These are phyloP conservation scores for Drosophila arawakana DNA, from an alignment of 1,140 invertebrate species.

Conservation along the genomic window DNA sequence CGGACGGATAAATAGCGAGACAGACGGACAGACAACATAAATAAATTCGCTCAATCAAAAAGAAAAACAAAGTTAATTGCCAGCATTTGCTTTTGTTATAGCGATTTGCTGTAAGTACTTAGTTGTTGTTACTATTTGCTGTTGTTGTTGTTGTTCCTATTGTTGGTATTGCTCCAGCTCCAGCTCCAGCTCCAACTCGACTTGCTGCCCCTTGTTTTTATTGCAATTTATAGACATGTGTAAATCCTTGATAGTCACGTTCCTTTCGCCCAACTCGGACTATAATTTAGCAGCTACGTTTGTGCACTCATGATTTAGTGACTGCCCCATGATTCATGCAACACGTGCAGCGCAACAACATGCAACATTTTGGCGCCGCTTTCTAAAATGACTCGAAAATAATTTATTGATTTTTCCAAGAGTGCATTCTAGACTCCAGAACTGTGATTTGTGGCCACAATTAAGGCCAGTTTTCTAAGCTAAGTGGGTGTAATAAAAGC, in stretches of 20 bases:
- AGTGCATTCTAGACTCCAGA: neutral
- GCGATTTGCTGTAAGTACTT: conserved; percentile 1
- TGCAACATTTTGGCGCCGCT: conserved; percentile 24
- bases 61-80: conserved; percentile 62
- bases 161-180: conserved; percentile 18
- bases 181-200: conserved; percentile 27
- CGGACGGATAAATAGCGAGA: conserved; percentile 10
- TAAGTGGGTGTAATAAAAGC: no score
- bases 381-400: conserved; percentile 39
- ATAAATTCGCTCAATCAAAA: conserved; percentile 74
- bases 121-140: conserved; percentile 8
- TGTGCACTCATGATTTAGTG: conserved; percentile 67
- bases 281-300: conserved; percentile 36
- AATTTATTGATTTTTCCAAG: conserved; percentile 19
- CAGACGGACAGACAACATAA: conserved; percentile 38
- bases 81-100: conserved; percentile 32
- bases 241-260: conserved; percentile 70
- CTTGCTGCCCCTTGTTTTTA: conserved; percentile 6
- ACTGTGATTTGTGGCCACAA: neutral
- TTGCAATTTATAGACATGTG: conserved; percentile 68
- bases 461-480: no score
- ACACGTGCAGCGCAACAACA: conserved; percentile 18
- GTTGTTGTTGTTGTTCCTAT: conserved; percentile 1
- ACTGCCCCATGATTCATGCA: conserved; percentile 46
- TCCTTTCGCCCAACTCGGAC: conserved; percentile 43